Evolutionary conservation across 2,797 vertebrate species (phyloP).

Genomic region (Catostomus latipinnis): DNA sequence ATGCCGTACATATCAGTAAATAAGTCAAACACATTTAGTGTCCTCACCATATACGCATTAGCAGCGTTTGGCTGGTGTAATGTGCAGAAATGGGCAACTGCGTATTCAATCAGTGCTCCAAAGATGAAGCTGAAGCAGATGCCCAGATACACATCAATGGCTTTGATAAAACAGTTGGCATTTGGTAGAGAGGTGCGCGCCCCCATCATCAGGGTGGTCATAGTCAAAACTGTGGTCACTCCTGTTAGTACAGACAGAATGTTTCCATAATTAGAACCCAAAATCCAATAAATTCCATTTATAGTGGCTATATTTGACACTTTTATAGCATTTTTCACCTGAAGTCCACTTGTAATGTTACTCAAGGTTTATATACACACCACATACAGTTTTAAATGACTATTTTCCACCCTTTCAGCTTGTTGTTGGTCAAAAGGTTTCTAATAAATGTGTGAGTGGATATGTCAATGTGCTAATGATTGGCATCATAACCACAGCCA

Average conservation of each 20-base stretch:
- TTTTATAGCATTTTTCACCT: too few relatives aligned
- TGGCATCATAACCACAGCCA: too few relatives aligned
- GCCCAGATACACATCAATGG: constrained; percentile 90
- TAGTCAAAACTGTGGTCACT: constrained; percentile 94
- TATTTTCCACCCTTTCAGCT: too few relatives aligned
- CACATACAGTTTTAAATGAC: too few relatives aligned
- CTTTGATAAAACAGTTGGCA: constrained; percentile 97
- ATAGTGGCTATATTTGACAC: too few relatives aligned
- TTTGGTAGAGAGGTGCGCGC: constrained; percentile 88
- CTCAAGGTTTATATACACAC: too few relatives aligned
- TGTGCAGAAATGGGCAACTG: constrained; percentile 90
- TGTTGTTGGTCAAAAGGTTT: too few relatives aligned
- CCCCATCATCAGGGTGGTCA: constrained; percentile 97
- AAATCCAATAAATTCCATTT: neutral
- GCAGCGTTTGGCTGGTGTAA: constrained; percentile 75
- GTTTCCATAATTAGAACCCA: neutral
- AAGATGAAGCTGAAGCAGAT: constrained; percentile 95
- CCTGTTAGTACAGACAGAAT: constrained; percentile 70
- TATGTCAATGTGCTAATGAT: too few relatives aligned
- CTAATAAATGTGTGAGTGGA: too few relatives aligned
- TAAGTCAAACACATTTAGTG: too few relatives aligned
- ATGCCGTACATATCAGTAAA: too few relatives aligned
- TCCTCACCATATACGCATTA: constrained; percentile 79
- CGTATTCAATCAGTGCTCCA: constrained; percentile 88
- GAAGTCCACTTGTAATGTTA: too few relatives aligned